Conservation (phyloP, 2,888 invertebrate genomes). For the Eupithecia pulchellata region DNA sequence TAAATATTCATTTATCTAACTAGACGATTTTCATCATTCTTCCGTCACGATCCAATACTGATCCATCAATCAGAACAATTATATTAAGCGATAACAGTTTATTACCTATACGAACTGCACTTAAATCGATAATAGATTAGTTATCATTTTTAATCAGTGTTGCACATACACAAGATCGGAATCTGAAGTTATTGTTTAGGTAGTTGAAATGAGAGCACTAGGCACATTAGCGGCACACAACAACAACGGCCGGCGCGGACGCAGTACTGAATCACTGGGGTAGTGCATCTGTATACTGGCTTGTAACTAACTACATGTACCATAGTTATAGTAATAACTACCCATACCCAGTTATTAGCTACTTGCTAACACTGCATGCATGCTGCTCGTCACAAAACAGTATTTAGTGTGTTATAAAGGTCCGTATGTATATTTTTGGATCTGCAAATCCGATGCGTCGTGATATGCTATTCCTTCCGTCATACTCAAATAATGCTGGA, state of each 20-base stretch:
- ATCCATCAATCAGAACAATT: constrained; percentile 41
- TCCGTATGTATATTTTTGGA: constrained; percentile 1
- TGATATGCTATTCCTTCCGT: neutral
- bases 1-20: neutral
- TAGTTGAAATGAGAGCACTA: neutral
- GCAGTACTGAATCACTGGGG: constrained; percentile 40
- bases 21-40: constrained; percentile 5
- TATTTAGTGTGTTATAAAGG: constrained; percentile 20
- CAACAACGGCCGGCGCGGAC: constrained; percentile 30
- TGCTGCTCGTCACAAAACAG: constrained; percentile 27
- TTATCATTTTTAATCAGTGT: constrained; percentile 4
- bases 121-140: constrained; percentile 40
- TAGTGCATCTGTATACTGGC: constrained; percentile 20
- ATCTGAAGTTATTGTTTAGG: neutral
- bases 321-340: constrained; percentile 6
- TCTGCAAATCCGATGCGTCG: neutral
- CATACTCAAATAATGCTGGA: too few species aligned
- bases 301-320: constrained; percentile 5
- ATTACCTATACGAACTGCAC: constrained; percentile 38
- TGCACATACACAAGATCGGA: neutral
- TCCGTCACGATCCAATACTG: constrained; percentile 14
- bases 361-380: constrained; percentile 28
- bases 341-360: constrained; percentile 21
- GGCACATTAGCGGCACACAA: constrained; percentile 9
- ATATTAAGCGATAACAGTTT: constrained; percentile 42